Evolutionary conservation across 2,888 invertebrate species (phyloP), one percentile per base, ranked within the genome.

Genomic region (Bombylius major): DNA sequence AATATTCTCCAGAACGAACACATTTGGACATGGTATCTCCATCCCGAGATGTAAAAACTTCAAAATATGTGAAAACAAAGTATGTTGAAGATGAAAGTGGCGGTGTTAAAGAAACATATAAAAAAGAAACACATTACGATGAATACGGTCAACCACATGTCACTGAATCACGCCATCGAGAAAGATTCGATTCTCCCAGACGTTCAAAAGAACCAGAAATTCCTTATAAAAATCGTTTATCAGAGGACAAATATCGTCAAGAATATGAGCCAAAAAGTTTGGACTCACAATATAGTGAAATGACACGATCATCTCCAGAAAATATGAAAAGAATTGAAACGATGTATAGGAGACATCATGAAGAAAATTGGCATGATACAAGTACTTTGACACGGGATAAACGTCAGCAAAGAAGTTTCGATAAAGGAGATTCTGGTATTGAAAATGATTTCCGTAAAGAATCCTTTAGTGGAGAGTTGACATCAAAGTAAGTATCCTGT

Each of bases 391-490:
- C 80, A 62, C 77, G 78, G 36, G 80, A 80, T 56, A 73, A 73
- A 56, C 61, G 70, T 54, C 72, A 73, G 59, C 74, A 74, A 60
- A 66, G 72, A 36, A 74, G 73, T 60, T 74, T 74, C 72, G 81
- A 64, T 74, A 82, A 68, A 74, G 81, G 69, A 4, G 88, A 89
- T 73, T 89, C 88, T 0, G 88, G 89, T 1, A 88, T 88, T 60
- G 88, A 88, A 66, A 87, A 88, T 62, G 88, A 89, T 69, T 86
- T 86, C 65, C 79, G 86, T 53, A 80, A 86, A 60, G 86, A 87
- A 64, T 85, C 86, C 0, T 71, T 71, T 57, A 81, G 77, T 63
- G 78, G 78, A 23, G 81, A 81, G 57, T 69, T 81, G 33, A 69
- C 66, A 55, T 67, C 68, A 7, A 72, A 71, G 71, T 73, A 62